Evolutionary conservation across 2,113 vertebrate species (phyloP).

Genomic region (Cyphomyrus plagiostoma): DNA sequence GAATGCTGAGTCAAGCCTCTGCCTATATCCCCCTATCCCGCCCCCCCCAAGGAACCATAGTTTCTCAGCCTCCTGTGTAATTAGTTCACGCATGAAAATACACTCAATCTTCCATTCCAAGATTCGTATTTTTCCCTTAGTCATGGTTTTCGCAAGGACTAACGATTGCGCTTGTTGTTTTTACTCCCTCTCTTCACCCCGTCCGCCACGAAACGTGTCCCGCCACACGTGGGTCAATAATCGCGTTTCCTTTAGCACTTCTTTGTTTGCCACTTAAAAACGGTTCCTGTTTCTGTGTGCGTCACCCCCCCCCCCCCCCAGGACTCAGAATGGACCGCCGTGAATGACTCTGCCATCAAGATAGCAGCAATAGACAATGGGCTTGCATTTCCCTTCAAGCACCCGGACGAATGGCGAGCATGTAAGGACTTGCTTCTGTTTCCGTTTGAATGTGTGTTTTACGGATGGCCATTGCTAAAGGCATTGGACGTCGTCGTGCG

Average conservation of each 20-base stretch:
- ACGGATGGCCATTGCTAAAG: background rate
- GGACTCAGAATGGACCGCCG: slow-evolving; percentile 65
- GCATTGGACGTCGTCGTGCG: background rate
- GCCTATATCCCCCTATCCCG: background rate
- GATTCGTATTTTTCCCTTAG: background rate
- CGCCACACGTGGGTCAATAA: background rate
- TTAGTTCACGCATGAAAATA: background rate
- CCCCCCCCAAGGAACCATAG: background rate
- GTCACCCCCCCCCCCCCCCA: slow-evolving; percentile 26
- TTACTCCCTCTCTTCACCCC: background rate
- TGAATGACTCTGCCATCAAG: slow-evolving; percentile 69
- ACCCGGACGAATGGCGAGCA: slow-evolving; percentile 93
- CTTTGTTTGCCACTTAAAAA: background rate
- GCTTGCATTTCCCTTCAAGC: slow-evolving; percentile 94
- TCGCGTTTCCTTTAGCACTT: background rate
- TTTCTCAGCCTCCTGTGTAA: background rate
- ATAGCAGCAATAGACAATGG: slow-evolving; percentile 97
- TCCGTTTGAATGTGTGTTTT: background rate
- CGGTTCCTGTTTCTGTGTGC: background rate
- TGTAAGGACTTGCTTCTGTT: slow-evolving; percentile 58
- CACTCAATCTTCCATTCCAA: background rate
- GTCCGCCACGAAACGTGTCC: background rate
- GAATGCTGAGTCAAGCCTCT: background rate
- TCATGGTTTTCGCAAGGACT: background rate
- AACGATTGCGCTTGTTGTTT: background rate